These are phyloP conservation scores for Drosophila chauvacae DNA, from an alignment of 1,140 invertebrate genomes.

Conservation along the genomic window DNA sequence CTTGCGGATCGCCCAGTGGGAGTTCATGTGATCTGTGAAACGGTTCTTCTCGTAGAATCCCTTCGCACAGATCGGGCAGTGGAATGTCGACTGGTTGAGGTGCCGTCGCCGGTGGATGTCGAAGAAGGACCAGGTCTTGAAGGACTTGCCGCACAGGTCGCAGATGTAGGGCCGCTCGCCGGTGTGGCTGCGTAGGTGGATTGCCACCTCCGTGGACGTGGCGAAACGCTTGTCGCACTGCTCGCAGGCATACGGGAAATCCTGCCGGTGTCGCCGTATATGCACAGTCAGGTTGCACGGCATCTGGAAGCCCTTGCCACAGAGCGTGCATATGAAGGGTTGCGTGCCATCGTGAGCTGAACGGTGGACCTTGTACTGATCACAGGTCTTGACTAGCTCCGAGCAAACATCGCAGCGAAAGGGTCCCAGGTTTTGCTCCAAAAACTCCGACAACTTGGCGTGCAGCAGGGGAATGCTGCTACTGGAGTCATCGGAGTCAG, in stretches of 20 bases:
- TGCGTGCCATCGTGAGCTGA: conserved; percentile 71
- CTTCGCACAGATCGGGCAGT: conserved; percentile 77
- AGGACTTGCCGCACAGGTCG: conserved; percentile 76
- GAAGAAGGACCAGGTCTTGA: conserved; percentile 82
- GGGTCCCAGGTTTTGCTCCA: conserved; percentile 72
- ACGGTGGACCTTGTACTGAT: conserved; percentile 78
- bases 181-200: conserved; percentile 69
- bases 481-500: conserved; percentile 1
- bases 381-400: conserved; percentile 73
- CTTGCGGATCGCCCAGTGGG: conserved; percentile 78
- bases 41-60: conserved; percentile 81
- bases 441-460: conserved; percentile 64
- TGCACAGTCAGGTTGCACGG: conserved; percentile 78
- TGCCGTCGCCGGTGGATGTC: conserved; percentile 77
- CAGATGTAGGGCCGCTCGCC: conserved; percentile 76
- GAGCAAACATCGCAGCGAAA: conserved; percentile 72
- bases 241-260: conserved; percentile 77
- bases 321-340: conserved; percentile 77
- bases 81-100: conserved; percentile 79
- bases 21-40: conserved; percentile 81
- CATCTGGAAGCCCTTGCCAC: conserved; percentile 80
- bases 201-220: conserved; percentile 78
- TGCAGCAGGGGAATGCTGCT: conserved; percentile 64
- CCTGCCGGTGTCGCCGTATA: conserved; percentile 67
- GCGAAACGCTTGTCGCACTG: conserved; percentile 76